Base-by-base conservation (phyloP, 2,888 invertebrate genomes). In the Hermaeophaga mercurialis region DNA sequence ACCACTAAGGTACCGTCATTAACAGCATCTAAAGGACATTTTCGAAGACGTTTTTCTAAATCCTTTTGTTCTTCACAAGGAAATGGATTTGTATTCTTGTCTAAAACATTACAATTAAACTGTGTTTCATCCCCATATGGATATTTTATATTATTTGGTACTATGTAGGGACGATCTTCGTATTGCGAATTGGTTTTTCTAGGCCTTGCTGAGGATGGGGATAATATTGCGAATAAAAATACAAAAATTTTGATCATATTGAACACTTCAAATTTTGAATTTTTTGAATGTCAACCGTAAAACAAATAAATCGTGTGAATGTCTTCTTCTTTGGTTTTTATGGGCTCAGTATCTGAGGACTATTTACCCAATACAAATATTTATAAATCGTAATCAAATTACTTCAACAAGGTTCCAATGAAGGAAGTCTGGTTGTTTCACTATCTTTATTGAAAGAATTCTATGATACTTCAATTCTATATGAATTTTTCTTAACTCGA, bases 71-170 rank as follows among this genome's bases (percentile, higher is more conserved):
- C 60, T 6, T 24, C 19, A 54, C 66, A 64, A 11, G 61, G 49
- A 18, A 61, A 60, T 15, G 38, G 59, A 47, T 65, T 65, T 17
- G 64, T 62, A 15, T 53, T 47, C 8, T 59, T 52, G 5, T 56
- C 59, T 48, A 64, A 41, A 2, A 58, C 17, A 26, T 67, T 56
- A 14, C 31, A 17, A 45, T 61, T 57, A 28, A 63, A 55, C 14
- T 62, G 58, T 11, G 59, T 15, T 38, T 67, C 66, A 53, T 68
- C 67, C 1, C 68, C 68, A 54, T 49, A 65, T 15, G 68, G 68
- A 55, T 59, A 64, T 52, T 62, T 48, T 11, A 56, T 60, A 34
- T 64, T 68, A 15, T 61, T 28, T 0, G 68, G 68, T 9, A 60
- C 47, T 7, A 43, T 48, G 38, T 68, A 68, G 3, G n/a, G 2